phyloP scores from a whole-genome alignment of 2,797 vertebrate genomes.

The Sciurus carolinensis region DNA sequence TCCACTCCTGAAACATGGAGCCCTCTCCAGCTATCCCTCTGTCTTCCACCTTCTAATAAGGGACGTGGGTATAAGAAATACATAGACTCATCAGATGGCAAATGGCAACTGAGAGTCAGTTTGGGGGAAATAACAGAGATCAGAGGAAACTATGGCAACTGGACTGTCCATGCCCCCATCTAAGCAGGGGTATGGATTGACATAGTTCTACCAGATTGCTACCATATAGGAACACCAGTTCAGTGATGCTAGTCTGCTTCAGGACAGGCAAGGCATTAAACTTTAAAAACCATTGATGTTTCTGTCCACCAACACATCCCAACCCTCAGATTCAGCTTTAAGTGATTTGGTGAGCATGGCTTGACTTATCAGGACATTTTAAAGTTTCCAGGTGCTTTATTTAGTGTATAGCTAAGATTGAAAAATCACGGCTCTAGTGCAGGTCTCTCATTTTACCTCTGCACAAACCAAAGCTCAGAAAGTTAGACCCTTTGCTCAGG shows the following conservation, averaged over 20 bases:
- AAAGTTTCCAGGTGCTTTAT: not conserved
- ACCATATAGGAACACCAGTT: not conserved
- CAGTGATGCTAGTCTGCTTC: not conserved
- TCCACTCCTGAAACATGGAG: not conserved
- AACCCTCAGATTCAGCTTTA: not conserved
- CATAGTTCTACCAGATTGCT: not conserved
- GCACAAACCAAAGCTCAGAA: not conserved
- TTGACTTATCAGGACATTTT: not conserved
- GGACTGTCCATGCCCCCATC: not conserved
- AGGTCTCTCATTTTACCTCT: not conserved
- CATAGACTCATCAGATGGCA: not conserved
- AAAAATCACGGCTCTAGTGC: not conserved
- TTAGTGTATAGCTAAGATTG: not conserved
- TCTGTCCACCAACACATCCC: not conserved
- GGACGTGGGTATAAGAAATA: not conserved
- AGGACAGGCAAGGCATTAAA: not conserved
- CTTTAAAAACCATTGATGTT: not conserved
- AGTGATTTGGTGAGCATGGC: not conserved
- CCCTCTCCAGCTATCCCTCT: not conserved
- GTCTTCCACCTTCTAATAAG: not conserved
- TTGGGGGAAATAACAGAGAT: not conserved
- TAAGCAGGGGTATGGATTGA: not conserved
- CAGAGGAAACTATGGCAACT: not conserved
- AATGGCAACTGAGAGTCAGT: not conserved
- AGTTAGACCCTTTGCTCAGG: not conserved